These are phyloP conservation scores for Stichopus chloronotus DNA, from an alignment of 35 echinoderm and acorn worm species.

Conservation along the genomic window DNA sequence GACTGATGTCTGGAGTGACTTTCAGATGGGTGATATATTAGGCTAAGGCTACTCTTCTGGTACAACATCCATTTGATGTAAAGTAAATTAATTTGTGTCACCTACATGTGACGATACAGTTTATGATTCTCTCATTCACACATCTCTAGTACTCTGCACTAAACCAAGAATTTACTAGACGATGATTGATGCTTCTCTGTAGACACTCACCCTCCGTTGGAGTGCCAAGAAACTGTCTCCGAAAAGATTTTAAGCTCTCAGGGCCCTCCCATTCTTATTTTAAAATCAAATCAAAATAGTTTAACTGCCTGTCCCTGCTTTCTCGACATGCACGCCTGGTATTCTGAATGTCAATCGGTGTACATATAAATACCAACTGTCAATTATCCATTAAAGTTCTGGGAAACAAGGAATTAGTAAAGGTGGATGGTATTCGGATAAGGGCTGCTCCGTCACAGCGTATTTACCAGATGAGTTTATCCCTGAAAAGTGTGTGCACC, in stretches of 20 bases:
- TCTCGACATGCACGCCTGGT: neutral
- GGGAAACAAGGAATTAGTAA: slow-evolving; percentile 8
- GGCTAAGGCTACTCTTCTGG: no score
- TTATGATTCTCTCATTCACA: no score
- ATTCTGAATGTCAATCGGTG: neutral
- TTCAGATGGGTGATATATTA: no score
- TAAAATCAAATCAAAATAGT: neutral
- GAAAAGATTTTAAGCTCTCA: neutral
- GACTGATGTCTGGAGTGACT: no score
- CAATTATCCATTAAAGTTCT: slow-evolving; percentile 13
- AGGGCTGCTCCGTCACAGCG: slow-evolving; percentile 7
- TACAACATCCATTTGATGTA: no score
- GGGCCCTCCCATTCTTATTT: neutral
- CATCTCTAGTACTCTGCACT: no score
- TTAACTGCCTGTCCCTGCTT: neutral
- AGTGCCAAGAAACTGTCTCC: no score
- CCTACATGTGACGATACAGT: no score
- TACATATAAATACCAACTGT: slow-evolving; percentile 29
- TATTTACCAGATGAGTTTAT: neutral
- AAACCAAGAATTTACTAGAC: no score
- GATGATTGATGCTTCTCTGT: no score
- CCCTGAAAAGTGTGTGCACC: neutral
- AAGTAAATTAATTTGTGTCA: no score
- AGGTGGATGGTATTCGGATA: slow-evolving; percentile 13
- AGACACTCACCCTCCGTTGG: no score